Conservation (phyloP, 2,113 vertebrate genomes). For the Pampusana beccarii region DNA sequence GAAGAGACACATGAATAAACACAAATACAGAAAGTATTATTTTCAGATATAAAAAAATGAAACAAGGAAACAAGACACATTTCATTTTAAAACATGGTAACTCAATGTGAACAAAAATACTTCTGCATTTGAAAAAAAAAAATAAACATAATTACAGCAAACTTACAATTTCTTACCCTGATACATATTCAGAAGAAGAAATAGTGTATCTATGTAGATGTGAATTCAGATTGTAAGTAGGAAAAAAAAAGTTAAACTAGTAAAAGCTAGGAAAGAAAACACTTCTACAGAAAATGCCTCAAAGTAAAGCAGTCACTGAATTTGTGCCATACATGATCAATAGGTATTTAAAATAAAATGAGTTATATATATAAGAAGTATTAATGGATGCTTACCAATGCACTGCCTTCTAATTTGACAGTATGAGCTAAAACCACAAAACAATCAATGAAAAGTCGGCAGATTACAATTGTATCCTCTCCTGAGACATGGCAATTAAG, state of each 20-base stretch:
- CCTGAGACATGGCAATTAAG: not conserved
- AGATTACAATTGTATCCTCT: not conserved
- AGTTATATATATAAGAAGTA: not conserved
- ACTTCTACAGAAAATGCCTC: not conserved
- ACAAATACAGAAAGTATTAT: constrained; percentile 51
- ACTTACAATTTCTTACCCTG: not conserved
- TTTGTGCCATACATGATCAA: not conserved
- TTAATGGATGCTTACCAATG: not conserved
- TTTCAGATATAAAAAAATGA: constrained; percentile 14
- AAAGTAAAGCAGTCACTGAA: not conserved
- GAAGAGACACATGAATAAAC: constrained; percentile 16
- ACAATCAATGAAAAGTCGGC: not conserved
- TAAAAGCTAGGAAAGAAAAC: not conserved
- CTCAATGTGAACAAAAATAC: not conserved
- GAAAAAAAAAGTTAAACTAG: not conserved
- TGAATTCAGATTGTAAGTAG: not conserved
- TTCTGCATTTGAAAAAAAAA: not conserved
- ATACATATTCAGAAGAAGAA: not conserved
- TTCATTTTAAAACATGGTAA: not conserved
- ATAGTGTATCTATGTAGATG: not conserved
- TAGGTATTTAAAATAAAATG: not conserved
- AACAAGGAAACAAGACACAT: not conserved
- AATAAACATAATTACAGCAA: not conserved
- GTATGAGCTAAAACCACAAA: not conserved
- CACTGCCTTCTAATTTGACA: not conserved